phyloP scores from a whole-genome alignment of 2,888 invertebrate species.

The Ophion costatus region DNA sequence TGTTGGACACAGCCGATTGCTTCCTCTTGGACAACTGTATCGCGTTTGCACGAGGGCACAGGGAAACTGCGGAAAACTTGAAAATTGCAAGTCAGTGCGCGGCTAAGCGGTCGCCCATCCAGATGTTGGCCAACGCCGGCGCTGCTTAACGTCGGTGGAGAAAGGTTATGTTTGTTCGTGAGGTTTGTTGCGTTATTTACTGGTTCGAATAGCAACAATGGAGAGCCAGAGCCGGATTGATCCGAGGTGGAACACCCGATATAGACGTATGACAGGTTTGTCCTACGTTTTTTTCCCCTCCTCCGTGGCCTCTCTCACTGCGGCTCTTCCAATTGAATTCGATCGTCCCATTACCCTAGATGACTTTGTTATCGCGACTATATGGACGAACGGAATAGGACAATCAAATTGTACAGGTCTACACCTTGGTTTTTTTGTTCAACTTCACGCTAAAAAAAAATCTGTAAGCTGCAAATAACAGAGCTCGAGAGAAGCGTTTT shows the following conservation, averaged over 20 bases:
- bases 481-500: not conserved
- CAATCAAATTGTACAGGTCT: conserved; percentile 32
- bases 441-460: conserved; percentile 9
- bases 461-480: not conserved
- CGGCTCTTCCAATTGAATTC: conserved; percentile 31
- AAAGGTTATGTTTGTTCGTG: not conserved
- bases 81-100: too few species aligned
- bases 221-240: not conserved
- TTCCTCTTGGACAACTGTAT: not conserved
- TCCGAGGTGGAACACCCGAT: not conserved
- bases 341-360: conserved; percentile 50
- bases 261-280: not conserved
- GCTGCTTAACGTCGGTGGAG: not conserved
- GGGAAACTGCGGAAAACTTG: too few species aligned
- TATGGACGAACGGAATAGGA: conserved; percentile 11
- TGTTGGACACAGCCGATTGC: not conserved
- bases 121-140: not conserved
- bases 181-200: not conserved
- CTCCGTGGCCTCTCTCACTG: not conserved
- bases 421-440: not conserved
- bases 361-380: conserved; percentile 27
- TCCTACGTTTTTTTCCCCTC: not conserved
- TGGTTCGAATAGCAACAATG: not conserved
- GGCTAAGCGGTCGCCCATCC: not conserved
- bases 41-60: not conserved